Evolutionary conservation across 2,888 invertebrate genomes (phyloP).

Genomic region (Torymus aiolomorphi): DNA sequence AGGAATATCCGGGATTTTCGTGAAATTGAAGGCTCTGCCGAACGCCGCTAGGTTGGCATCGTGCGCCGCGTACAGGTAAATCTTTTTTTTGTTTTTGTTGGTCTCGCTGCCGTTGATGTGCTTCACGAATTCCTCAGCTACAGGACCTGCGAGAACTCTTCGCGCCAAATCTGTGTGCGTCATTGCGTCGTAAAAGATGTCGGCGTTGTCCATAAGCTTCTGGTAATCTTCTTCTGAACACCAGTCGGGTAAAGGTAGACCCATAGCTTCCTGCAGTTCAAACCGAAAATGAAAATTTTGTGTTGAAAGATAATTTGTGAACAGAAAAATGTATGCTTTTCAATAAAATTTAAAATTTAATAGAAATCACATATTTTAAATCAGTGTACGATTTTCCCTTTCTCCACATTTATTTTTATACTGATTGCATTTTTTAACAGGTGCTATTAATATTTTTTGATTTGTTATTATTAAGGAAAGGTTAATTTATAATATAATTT

Average conservation of each 20-base stretch:
- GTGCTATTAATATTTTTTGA: too few species aligned
- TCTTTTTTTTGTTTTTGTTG: neutral
- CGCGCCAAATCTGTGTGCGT: neutral
- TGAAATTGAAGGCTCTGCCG: neutral
- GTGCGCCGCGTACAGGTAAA: conserved; percentile 8
- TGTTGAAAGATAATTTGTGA: too few species aligned
- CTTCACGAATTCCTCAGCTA: neutral
- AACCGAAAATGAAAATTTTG: too few species aligned
- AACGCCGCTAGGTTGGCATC: conserved; percentile 13
- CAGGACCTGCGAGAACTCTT: neutral
- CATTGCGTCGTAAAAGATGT: neutral
- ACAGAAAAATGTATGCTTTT: too few species aligned
- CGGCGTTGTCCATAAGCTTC: neutral
- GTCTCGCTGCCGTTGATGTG: neutral
- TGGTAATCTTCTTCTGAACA: neutral
- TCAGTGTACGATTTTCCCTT: too few species aligned
- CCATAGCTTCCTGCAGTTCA: neutral
- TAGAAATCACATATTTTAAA: too few species aligned
- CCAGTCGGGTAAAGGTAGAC: conserved; percentile 26
- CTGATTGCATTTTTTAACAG: too few species aligned
- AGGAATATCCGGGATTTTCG: neutral
- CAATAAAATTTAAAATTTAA: too few species aligned
- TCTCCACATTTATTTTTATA: too few species aligned
- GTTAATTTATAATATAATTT: too few species aligned
- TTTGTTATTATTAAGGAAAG: too few species aligned